Percentiles rank a stretch among this genome's conserved stretches.
Conservation (phyloP, 2,888 invertebrate genomes). For the Eustalomyia histrio region DNA sequence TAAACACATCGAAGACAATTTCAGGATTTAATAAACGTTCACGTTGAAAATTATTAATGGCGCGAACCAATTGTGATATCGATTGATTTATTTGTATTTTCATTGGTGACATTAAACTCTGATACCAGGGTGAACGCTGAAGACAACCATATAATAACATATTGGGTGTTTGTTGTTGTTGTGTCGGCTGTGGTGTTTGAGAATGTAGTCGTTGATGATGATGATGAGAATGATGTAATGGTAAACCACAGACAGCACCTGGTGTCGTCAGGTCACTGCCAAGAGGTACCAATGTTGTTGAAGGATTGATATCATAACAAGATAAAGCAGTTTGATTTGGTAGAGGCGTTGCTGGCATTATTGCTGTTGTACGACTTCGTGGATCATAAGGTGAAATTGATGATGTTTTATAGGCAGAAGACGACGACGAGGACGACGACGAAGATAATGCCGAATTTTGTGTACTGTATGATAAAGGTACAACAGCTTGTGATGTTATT, state of each 20-base stretch:
- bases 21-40: slow-evolving; percentile 65
- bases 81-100: slow-evolving; percentile 72
- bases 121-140: slow-evolving; percentile 70
- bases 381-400: slow-evolving; percentile 54
- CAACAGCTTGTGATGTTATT: slow-evolving; percentile 12
- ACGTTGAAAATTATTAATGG: slow-evolving; percentile 69
- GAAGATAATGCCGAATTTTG: slow-evolving; percentile 6
- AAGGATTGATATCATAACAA: slow-evolving; percentile 13
- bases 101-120: slow-evolving; percentile 69
- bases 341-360: slow-evolving; percentile 13
- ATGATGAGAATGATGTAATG: neutral
- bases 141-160: slow-evolving; percentile 68
- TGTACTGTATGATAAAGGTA: slow-evolving; percentile 5
- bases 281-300: neutral
- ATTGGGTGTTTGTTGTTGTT: slow-evolving; percentile 63
- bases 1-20: slow-evolving; percentile 69
- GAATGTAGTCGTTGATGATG: neutral
- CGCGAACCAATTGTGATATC: slow-evolving; percentile 69
- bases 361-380: slow-evolving; percentile 41
- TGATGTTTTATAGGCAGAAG: slow-evolving; percentile 8
- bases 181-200: slow-evolving; percentile 30
- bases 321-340: slow-evolving; percentile 44
- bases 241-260: neutral
- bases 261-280: slow-evolving; percentile 4
- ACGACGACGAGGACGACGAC: neutral